Evolutionary conservation across 1,140 invertebrate genomes (phyloP), one percentile per base, ranked within the genome.

Genomic region (Caenorhabditis inopinata): DNA sequence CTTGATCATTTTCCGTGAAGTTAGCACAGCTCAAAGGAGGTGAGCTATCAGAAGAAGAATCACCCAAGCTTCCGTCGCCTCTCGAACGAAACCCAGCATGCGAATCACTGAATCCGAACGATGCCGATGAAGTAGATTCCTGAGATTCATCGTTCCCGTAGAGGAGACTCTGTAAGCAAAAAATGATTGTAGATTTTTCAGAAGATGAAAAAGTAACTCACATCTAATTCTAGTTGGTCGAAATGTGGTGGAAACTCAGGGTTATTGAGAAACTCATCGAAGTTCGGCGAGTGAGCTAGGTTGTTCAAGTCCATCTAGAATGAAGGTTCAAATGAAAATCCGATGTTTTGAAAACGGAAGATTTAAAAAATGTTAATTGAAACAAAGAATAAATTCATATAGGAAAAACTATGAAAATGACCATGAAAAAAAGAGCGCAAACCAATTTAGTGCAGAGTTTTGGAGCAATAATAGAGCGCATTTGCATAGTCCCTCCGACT

Each of bases 1-100:
- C 58, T 18, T 68, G 58, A 12, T 68, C 58, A 68, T 29, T 68
- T 9, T 68, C 58, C 3, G 58, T 68, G 58, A 68, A 68, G 27
- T 68, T 68, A 1, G 58, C n/a, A 16, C 58, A 68, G n/a, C 58
- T 68, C 32, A 68, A 42, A 4, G 58, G 58, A 6, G 58, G 58
- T 18, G 58, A 68, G n/a, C 58, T 68, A 21, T 68, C 58, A n/a
- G 58, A 68, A 0, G 58, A 68, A 18, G 58, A 68, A 68, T 68
- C 58, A 7, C 58, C 58, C 1, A 68, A 21, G 23, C 58, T 68
- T 18, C 58, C 58, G 11, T 32, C 58, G n/a, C 38, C 58, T 68
- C 58, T 38, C 0, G 58, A 68, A 5, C 58, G 29, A 21, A 68
- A 68, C 23, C 58, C 58, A 29, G 58, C 58, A 29, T 42, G 35